Evolutionary conservation across 2,888 invertebrate genomes (phyloP), one percentile per base, ranked within the genome.

Genomic region (Selenia dentaria): DNA sequence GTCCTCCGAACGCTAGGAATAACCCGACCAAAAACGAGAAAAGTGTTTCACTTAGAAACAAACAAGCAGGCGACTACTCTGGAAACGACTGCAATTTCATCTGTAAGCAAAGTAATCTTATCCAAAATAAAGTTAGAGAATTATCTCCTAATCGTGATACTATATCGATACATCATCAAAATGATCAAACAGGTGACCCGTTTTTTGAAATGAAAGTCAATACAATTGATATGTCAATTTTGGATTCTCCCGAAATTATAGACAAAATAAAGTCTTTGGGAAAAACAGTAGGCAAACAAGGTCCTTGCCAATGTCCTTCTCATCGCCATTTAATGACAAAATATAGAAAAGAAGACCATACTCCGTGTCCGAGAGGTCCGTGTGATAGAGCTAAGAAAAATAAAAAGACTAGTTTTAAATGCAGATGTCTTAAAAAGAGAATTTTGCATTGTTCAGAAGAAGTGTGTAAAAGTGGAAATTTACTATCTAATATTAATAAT

Each of bases 171-270:
- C 16, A 16, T 3, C 2, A 33, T 18, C 13, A 12, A 32, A n/a
- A 16, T 20, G 52, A 60, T 43, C 57, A 59, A 46, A 54, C 55
- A 10, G 49, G 41, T 5, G 59, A 60, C 33, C 59, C 64, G 2
- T 33, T 61, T 43, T 62, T 72, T 33, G 61, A 62, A 48, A 56
- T 72, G 16, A 64, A 64, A 58, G 60, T 72, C 10, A 58, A 66
- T 62, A 41, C 64, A 8, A 31, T 43, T 4, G 49, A 65, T 34
- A 61, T 67, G 54, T 53, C 57, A 6, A 42, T 70, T 3, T 33
- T 66, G 10, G 70, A 72, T 51, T 49, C 62, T 6, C 28, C 24
- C 10, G 70, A 70, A 45, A 46, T 70, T 24, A 58, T 54, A 46
- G 32, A 47, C 11, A 64, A 61, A 40, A 3, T 49, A 63, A 18